These are phyloP conservation scores for Calosoma granatense DNA, from an alignment of 1,140 invertebrate species.

Conservation along the genomic window DNA sequence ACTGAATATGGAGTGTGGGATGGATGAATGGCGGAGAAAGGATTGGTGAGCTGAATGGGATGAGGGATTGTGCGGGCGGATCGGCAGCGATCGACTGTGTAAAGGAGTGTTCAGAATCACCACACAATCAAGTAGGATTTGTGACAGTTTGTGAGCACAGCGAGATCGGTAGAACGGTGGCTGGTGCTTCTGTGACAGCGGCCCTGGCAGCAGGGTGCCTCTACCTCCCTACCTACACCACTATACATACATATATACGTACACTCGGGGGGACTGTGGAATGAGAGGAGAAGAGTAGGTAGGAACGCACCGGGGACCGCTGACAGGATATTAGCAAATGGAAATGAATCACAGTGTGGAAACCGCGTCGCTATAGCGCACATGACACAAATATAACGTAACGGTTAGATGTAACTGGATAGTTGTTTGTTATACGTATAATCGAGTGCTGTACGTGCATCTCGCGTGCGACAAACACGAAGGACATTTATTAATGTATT, in stretches of 20 bases:
- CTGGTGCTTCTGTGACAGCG: neutral
- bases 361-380: too few relatives aligned
- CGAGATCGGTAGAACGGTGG: neutral
- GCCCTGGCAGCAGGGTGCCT: too few relatives aligned
- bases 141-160: neutral
- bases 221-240: too few relatives aligned
- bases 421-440: too few relatives aligned
- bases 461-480: neutral
- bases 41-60: too few relatives aligned
- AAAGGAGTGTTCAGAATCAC: constrained; percentile 6
- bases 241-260: too few relatives aligned
- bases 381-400: too few relatives aligned
- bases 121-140: constrained; percentile 5
- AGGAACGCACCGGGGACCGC: neutral
- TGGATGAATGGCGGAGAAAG: too few relatives aligned
- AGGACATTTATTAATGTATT: neutral
- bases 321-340: constrained; percentile 1
- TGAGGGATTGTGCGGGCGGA: neutral
- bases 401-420: neutral
- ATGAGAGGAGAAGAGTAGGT: neutral
- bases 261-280: too few relatives aligned
- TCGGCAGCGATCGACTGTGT: neutral
- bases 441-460: neutral
- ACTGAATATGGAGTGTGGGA: too few relatives aligned
- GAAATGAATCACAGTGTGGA: constrained; percentile 8